Conservation (phyloP, 2,113 vertebrate genomes). For the Ariopsis seemanni region DNA sequence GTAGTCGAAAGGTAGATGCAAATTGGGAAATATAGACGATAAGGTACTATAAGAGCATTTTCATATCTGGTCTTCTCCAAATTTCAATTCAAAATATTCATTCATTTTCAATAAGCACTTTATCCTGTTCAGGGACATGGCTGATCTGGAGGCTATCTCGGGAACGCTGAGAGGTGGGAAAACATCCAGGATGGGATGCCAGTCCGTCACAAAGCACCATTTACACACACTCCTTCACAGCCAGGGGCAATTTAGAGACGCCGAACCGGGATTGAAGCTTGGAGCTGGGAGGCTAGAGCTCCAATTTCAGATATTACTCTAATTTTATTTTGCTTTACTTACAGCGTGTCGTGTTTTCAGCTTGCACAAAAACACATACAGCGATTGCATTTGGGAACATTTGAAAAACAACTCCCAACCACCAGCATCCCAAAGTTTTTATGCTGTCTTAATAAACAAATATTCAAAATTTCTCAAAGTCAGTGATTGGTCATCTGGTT, state of each 20-base stretch:
- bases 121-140: background rate
- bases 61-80: background rate
- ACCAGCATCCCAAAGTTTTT: background rate
- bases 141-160: no score
- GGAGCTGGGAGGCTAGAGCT: background rate
- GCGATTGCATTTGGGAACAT: background rate
- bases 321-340: background rate
- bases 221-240: background rate
- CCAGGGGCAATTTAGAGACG: background rate
- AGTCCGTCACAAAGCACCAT: background rate
- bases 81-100: background rate
- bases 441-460: background rate
- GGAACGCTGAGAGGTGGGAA: background rate
- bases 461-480: background rate
- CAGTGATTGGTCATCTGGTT: constrained; percentile 13
- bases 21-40: background rate
- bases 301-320: background rate
- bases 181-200: background rate
- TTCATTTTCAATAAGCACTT: background rate
- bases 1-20: background rate
- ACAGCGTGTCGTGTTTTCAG: background rate
- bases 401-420: background rate
- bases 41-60: background rate
- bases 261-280: background rate
- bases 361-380: background rate